Evolutionary conservation across 2,888 invertebrate genomes (phyloP).

Genomic region (Mallateleia sp.): DNA sequence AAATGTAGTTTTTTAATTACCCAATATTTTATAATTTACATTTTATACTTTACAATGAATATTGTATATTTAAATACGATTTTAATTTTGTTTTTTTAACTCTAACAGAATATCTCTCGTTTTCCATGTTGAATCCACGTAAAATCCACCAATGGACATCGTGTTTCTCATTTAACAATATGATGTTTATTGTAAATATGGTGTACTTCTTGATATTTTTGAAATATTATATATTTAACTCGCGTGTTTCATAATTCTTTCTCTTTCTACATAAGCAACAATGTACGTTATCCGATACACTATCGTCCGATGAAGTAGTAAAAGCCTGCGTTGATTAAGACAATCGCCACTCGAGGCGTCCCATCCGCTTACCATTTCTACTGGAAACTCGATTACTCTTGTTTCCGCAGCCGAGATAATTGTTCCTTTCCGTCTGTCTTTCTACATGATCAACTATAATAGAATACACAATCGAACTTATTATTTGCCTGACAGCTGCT

Average conservation of each 20-base stretch:
- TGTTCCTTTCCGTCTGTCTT: constrained; percentile 58
- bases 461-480: constrained; percentile 32
- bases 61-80: too few relatives aligned
- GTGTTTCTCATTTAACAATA: too few relatives aligned
- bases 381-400: constrained; percentile 64
- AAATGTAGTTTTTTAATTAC: too few relatives aligned
- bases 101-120: too few relatives aligned
- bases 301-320: constrained; percentile 66
- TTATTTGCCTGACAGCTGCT: constrained; percentile 7
- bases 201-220: too few relatives aligned
- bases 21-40: too few relatives aligned
- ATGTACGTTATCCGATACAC: constrained; percentile 50
- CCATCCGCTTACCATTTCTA: constrained; percentile 62
- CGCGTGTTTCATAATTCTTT: constrained; percentile 17
- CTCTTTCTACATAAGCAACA: constrained; percentile 26
- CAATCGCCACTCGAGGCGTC: constrained; percentile 62
- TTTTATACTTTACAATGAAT: too few relatives aligned
- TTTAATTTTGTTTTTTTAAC: too few relatives aligned
- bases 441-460: constrained; percentile 38
- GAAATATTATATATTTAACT: too few relatives aligned
- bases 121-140: too few relatives aligned
- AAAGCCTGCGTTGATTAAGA: constrained; percentile 59
- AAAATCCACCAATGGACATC: too few relatives aligned
- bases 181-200: too few relatives aligned
- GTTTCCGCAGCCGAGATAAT: constrained; percentile 64